These are phyloP conservation scores for Melanotaenia nigrans DNA, from an alignment of 2,797 vertebrate genomes.

Conservation along the genomic window DNA sequence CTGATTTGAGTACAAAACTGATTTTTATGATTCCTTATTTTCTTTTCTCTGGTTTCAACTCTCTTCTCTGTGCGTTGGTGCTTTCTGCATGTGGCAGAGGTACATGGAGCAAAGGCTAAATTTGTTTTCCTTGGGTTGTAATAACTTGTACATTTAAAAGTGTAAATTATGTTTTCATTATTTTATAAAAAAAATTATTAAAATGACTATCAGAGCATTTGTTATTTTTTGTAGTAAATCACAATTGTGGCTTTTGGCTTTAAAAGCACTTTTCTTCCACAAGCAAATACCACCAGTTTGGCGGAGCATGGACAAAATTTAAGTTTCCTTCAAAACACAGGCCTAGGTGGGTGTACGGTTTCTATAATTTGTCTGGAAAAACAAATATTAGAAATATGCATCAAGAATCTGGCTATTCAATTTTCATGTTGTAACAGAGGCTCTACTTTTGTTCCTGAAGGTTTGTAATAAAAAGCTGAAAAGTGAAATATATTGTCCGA, in stretches of 20 bases:
- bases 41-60: conserved; percentile 16
- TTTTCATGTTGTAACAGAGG: neutral
- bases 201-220: conserved; percentile 67
- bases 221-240: neutral
- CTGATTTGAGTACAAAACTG: conserved; percentile 74
- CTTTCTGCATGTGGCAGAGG: conserved; percentile 58
- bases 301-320: too few relatives aligned
- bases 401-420: neutral
- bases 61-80: conserved; percentile 43
- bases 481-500: too few relatives aligned
- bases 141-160: conserved; percentile 87
- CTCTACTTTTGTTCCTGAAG: too few relatives aligned
- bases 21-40: conserved; percentile 65
- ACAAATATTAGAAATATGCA: neutral
- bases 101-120: conserved; percentile 38
- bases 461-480: too few relatives aligned
- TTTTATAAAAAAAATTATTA: conserved; percentile 86
- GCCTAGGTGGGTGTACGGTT: too few relatives aligned
- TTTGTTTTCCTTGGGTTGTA: conserved; percentile 79
- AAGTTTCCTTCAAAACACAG: too few relatives aligned
- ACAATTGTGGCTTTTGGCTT: too few relatives aligned
- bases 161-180: conserved; percentile 90
- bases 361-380: too few relatives aligned
- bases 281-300: too few relatives aligned
- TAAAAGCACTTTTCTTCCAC: too few relatives aligned